A percentile compares a stretch with the other conserved stretches of the same genome.
Evolutionary conservation across 2,888 invertebrate genomes (phyloP).

Genomic region (Agonopterix subpropinquella): DNA sequence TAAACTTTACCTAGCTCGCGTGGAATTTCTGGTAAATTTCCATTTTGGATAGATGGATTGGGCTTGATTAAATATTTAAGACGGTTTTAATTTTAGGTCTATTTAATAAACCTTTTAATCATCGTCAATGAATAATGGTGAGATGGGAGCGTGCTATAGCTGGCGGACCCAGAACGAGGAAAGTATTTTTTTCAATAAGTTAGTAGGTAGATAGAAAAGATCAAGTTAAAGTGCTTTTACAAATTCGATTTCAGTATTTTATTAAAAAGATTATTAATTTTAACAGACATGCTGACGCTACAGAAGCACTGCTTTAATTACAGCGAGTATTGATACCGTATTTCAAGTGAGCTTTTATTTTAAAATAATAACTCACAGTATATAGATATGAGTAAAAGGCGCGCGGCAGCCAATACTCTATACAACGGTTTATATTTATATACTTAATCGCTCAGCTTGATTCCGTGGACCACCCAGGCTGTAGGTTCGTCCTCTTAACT

Average conservation of each 20-base stretch:
- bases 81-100: too few relatives aligned
- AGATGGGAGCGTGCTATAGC: too few relatives aligned
- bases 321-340: conserved; percentile 42
- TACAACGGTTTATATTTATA: conserved; percentile 24
- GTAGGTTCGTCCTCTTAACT: conserved; percentile 43
- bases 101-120: too few relatives aligned
- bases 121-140: too few relatives aligned
- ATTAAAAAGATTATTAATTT: neutral
- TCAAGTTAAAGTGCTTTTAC: too few relatives aligned
- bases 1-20: conserved; percentile 20
- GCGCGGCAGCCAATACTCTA: conserved; percentile 26
- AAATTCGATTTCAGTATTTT: too few relatives aligned
- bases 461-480: conserved; percentile 66
- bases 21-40: neutral
- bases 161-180: too few relatives aligned
- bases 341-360: conserved; percentile 54
- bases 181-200: too few relatives aligned
- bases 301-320: conserved; percentile 42
- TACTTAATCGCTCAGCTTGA: conserved; percentile 56
- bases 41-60: too few relatives aligned
- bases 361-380: conserved; percentile 45
- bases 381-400: conserved; percentile 36
- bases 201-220: too few relatives aligned
- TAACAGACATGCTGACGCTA: conserved; percentile 5
- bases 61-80: too few relatives aligned